phyloP scores from a whole-genome alignment of 2,888 invertebrate genomes.

The Mythimna pallens region DNA sequence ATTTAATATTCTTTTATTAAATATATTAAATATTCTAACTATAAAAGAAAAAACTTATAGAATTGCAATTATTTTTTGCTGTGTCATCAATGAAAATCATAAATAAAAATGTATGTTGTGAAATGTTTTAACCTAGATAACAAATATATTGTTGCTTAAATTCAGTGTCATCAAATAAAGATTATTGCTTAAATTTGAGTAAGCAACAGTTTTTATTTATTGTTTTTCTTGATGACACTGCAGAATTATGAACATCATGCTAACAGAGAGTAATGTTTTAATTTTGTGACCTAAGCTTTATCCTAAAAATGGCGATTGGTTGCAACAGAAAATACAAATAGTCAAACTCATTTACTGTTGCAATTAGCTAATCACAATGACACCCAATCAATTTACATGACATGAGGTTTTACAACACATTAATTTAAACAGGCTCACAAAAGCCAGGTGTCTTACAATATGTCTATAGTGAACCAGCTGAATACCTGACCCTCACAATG shows the following conservation, averaged over 20 bases:
- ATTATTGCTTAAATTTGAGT: conserved; percentile 1
- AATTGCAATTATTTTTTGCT: too few relatives aligned
- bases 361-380: neutral
- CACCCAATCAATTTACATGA: neutral
- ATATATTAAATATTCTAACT: too few relatives aligned
- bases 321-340: neutral
- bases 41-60: too few relatives aligned
- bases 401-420: neutral
- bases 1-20: neutral
- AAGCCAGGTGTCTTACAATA: neutral
- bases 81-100: too few relatives aligned
- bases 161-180: too few relatives aligned
- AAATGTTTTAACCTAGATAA: too few relatives aligned
- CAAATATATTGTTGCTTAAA: too few relatives aligned
- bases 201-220: conserved; percentile 10
- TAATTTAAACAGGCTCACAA: neutral
- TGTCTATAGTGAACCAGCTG: neutral
- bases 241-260: conserved; percentile 9
- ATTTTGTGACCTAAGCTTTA: neutral
- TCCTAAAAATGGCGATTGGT: neutral
- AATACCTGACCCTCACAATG: conserved; percentile 34
- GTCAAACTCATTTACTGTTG: neutral
- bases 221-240: conserved; percentile 10
- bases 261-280: neutral
- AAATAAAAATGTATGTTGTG: too few relatives aligned